Percentiles rank a stretch among this genome's conserved stretches.
These are phyloP conservation scores for Virgularia gustaviana DNA, from an alignment of 92 coral and sea anemone genomes.

Conservation along the genomic window DNA sequence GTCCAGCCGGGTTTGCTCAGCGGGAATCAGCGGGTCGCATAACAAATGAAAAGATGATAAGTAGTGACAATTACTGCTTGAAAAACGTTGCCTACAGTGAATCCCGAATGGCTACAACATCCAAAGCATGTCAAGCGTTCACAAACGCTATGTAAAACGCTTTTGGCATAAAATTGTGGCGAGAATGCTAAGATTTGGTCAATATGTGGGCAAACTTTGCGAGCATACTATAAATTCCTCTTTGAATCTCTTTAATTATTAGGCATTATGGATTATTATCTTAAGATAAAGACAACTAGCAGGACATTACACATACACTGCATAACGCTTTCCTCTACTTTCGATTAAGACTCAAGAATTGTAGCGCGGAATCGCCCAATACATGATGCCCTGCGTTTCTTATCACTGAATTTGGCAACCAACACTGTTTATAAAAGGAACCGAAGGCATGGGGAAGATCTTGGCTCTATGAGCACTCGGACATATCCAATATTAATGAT, in stretches of 20 bases:
- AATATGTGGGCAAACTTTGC: not conserved
- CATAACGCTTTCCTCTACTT: not conserved
- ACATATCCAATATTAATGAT: slow-evolving; percentile 37
- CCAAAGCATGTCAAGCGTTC: too few relatives aligned
- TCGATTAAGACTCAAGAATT: not conserved
- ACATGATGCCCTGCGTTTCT: too few relatives aligned
- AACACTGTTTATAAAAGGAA: too few relatives aligned
- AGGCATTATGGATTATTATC: slow-evolving; percentile 40
- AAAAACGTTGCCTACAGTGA: too few relatives aligned
- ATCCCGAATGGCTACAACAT: too few relatives aligned
- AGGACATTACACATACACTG: slow-evolving; percentile 25
- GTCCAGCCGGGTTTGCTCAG: too few relatives aligned
- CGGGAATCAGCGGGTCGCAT: not conserved
- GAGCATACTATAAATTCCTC: slow-evolving; percentile 31
- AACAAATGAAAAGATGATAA: not conserved
- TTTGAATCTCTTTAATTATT: slow-evolving; percentile 34
- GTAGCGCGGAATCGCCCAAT: too few relatives aligned
- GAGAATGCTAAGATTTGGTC: slow-evolving; percentile 1
- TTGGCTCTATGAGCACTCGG: too few relatives aligned
- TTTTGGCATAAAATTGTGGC: not conserved
- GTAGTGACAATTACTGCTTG: too few relatives aligned
- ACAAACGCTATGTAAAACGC: not conserved
- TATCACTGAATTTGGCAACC: too few relatives aligned
- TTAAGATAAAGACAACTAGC: slow-evolving; percentile 24
- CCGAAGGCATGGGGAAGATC: not conserved